A percentile compares a stretch with the other conserved stretches of the same genome.
phyloP scores from a whole-genome alignment of 2,888 invertebrate species.

The Eutolmus rufibarbis region DNA sequence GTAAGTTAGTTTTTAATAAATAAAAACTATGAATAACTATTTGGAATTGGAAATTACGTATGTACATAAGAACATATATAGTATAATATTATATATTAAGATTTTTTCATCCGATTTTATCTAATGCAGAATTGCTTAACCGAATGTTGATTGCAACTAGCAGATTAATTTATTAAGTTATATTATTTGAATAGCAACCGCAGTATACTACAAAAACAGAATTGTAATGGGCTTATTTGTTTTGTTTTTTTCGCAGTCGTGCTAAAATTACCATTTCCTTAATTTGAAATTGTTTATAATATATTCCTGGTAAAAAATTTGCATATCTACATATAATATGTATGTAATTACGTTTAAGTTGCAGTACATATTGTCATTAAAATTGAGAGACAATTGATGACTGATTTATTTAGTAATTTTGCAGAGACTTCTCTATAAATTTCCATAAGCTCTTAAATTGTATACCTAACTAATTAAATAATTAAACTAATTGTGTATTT shows the following conservation, averaged over 20 bases:
- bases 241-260: no score
- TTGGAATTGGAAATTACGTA: no score
- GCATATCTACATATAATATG: background rate
- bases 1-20: background rate
- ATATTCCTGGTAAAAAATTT: background rate
- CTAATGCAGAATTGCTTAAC: no score
- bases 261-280: background rate
- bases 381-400: background rate
- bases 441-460: background rate
- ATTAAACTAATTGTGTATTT: background rate
- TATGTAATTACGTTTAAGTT: background rate
- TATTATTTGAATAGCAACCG: background rate
- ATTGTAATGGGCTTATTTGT: no score
- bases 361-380: background rate
- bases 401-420: background rate
- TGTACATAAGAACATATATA: no score
- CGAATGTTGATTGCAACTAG: no score
- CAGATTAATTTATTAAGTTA: background rate
- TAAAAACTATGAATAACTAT: background rate
- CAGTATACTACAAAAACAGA: no score
- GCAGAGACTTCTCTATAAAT: background rate
- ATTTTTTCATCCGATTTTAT: no score
- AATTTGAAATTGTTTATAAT: background rate
- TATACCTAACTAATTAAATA: background rate
- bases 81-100: no score